A percentile compares a stretch with the other conserved stretches of the same genome.
Evolutionary conservation across 1,140 invertebrate genomes (phyloP).

Genomic region (Drosophila dunni): DNA sequence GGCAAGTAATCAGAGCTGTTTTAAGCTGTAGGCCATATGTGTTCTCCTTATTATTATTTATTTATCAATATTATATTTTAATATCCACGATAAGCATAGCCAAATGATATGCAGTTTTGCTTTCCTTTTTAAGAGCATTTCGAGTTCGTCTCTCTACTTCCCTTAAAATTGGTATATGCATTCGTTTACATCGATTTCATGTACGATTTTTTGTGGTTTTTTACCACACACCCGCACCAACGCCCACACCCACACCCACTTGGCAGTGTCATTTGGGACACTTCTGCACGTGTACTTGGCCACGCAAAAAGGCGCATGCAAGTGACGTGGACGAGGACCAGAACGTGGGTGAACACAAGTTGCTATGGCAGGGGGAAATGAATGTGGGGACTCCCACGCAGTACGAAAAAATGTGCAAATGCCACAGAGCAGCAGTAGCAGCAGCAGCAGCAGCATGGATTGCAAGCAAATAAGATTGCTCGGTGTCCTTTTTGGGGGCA

Average conservation of each 20-base stretch:
- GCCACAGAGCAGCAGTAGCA: constrained; percentile 18
- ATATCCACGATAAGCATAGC: background rate
- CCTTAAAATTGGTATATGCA: constrained; percentile 2
- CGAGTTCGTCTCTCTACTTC: background rate
- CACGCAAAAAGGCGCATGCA: constrained; percentile 77
- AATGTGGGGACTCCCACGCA: background rate
- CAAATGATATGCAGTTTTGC: no score
- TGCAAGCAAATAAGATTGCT: constrained; percentile 37
- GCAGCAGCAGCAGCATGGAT: constrained; percentile 17
- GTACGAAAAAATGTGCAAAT: constrained; percentile 46
- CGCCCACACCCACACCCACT: constrained; percentile 42
- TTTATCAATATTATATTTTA: background rate
- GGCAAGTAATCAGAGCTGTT: no score
- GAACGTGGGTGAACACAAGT: constrained; percentile 3
- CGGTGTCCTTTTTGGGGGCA: background rate
- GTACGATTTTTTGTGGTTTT: constrained; percentile 55
- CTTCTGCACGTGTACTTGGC: constrained; percentile 75
- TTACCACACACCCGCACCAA: constrained; percentile 27
- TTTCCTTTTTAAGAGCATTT: constrained; percentile 9
- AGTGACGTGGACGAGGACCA: constrained; percentile 59
- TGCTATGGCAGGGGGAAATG: constrained; percentile 1
- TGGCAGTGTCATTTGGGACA: constrained; percentile 68
- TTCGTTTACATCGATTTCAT: constrained; percentile 61
- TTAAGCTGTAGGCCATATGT: background rate
- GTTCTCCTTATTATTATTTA: background rate